A percentile compares a stretch with the other conserved stretches of the same genome.
Evolutionary conservation across 2,113 vertebrate species (phyloP).

Genomic region (Pampusana beccarii): DNA sequence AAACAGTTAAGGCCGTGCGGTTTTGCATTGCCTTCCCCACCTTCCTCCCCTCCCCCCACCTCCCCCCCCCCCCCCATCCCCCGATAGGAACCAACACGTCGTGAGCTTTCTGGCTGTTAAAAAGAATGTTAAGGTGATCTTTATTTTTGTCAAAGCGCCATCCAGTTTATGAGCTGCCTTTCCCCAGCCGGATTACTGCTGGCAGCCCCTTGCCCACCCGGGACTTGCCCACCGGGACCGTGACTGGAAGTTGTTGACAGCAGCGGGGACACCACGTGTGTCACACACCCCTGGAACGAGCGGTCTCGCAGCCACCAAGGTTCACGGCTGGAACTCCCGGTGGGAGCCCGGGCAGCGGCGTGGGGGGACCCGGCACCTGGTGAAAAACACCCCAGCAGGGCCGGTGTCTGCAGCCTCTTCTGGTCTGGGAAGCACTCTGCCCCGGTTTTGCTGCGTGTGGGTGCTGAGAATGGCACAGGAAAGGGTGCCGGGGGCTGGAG

Average conservation of each 20-base stretch:
- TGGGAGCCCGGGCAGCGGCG: background rate
- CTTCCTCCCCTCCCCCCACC: background rate
- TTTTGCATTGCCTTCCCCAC: background rate
- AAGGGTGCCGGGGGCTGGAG: too few species aligned
- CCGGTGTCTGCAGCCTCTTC: background rate
- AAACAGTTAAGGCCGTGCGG: background rate
- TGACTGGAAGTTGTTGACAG: conserved; percentile 11
- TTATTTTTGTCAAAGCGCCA: background rate
- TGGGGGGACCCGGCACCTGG: rapidly evolving
- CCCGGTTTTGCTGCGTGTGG: rapidly evolving
- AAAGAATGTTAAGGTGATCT: background rate
- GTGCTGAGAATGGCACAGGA: background rate
- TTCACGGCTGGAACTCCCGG: background rate
- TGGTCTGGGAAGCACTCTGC: background rate
- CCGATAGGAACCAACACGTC: background rate
- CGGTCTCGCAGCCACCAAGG: background rate
- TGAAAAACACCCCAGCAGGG: background rate
- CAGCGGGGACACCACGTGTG: background rate
- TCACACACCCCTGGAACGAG: background rate
- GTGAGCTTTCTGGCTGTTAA: background rate
- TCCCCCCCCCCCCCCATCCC: too few species aligned
- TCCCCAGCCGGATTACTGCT: background rate
- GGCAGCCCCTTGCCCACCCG: background rate
- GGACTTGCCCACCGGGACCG: background rate
- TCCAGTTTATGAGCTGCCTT: background rate